Conservation (phyloP, 2,113 vertebrate species). For the Myotis brandtii region DNA sequence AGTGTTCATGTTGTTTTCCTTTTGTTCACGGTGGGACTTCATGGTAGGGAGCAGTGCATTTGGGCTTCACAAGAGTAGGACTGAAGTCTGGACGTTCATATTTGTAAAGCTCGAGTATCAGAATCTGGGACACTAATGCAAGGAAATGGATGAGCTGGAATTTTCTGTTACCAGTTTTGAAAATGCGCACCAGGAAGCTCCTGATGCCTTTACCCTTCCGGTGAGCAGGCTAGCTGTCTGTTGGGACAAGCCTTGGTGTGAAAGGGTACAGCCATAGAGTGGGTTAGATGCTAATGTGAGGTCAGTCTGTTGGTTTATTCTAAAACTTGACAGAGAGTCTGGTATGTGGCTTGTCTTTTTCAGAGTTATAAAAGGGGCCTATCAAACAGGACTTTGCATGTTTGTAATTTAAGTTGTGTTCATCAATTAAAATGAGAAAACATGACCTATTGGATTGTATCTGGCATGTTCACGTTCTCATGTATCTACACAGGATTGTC, state of each 20-base stretch:
- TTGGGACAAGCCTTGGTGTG: constrained; percentile 58
- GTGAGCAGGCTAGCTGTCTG: background rate
- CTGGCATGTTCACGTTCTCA: constrained; percentile 18
- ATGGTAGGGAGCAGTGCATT: background rate
- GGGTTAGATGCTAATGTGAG: constrained; percentile 74
- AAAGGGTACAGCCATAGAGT: background rate
- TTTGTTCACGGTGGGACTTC: background rate
- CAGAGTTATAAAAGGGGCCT: constrained; percentile 59
- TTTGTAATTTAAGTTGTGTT: background rate
- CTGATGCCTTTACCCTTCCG: constrained; percentile 30
- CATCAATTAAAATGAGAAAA: constrained; percentile 39
- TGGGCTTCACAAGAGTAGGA: background rate
- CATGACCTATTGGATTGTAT: background rate
- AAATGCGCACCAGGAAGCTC: background rate
- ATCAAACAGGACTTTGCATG: constrained; percentile 34
- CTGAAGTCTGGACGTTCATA: background rate
- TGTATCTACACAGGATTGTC: background rate
- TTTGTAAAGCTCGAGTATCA: background rate
- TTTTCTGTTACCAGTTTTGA: background rate
- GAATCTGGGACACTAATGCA: background rate
- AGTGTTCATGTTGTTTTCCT: background rate
- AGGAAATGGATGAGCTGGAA: background rate
- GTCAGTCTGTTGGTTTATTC: constrained; percentile 65
- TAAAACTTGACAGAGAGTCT: constrained; percentile 74
- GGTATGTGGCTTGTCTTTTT: constrained; percentile 76